phyloP scores from a whole-genome alignment of 1,140 invertebrate species.

The Eufriesea mexicana region DNA sequence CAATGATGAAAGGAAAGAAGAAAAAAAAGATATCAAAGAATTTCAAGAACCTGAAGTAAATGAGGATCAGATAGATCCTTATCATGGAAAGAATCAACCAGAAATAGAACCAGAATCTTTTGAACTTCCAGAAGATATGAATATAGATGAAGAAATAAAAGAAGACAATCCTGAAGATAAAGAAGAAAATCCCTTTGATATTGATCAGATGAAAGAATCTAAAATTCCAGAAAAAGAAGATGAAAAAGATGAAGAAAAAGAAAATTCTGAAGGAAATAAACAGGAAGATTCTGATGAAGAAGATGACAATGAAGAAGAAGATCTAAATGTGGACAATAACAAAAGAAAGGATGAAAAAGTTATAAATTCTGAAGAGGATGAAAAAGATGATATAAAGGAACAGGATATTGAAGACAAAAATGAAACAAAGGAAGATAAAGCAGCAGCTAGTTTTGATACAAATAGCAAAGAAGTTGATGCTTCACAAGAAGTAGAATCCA shows the following conservation, averaged over 20 bases:
- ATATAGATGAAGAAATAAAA: slow-evolving; percentile 88
- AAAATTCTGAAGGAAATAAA: slow-evolving; percentile 65
- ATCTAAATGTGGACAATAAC: slow-evolving; percentile 56
- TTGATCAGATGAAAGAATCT: slow-evolving; percentile 88
- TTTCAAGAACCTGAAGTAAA: slow-evolving; percentile 90
- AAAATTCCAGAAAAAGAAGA: slow-evolving; percentile 71
- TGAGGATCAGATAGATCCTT: slow-evolving; percentile 93
- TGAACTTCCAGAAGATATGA: slow-evolving; percentile 93
- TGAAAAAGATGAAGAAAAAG: slow-evolving; percentile 64
- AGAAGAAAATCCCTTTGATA: slow-evolving; percentile 91
- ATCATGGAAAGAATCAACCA: slow-evolving; percentile 90
- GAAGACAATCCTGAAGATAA: slow-evolving; percentile 84
- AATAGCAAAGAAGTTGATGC: slow-evolving; percentile 76
- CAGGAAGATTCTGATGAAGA: slow-evolving; percentile 73
- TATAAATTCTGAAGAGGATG: slow-evolving; percentile 27
- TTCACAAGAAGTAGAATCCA: slow-evolving; percentile 72
- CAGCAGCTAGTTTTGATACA: slow-evolving; percentile 71
- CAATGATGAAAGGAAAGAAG: slow-evolving; percentile 79
- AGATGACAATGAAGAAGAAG: slow-evolving; percentile 62
- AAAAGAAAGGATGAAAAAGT: slow-evolving; percentile 72
- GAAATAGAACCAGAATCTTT: slow-evolving; percentile 91
- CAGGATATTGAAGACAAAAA: slow-evolving; percentile 76
- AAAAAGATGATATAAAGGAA: slow-evolving; percentile 69
- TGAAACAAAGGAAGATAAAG: slow-evolving; percentile 73
- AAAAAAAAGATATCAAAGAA: slow-evolving; percentile 89